phyloP scores from a whole-genome alignment of 1,140 invertebrate species.

The Heliothis subflexa region DNA sequence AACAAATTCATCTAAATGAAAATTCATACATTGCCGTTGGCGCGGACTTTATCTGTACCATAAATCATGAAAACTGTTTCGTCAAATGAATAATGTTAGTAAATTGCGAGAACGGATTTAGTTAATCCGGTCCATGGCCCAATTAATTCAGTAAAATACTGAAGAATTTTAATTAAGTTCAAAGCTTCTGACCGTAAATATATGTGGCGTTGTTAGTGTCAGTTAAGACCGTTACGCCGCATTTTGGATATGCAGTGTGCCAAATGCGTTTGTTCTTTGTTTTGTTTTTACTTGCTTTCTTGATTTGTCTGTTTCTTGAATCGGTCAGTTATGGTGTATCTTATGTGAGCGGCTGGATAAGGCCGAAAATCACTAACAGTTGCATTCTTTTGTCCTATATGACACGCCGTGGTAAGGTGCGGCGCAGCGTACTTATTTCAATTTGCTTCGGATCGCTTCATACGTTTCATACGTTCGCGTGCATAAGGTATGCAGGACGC shows the following conservation, averaged over 20 bases:
- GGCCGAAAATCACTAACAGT: no score
- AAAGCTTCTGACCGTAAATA: constrained; percentile 28
- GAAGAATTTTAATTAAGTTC: constrained; percentile 46
- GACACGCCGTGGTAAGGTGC: no score
- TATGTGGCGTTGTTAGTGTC: constrained; percentile 20
- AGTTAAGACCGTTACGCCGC: constrained; percentile 25
- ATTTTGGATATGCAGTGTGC: constrained; percentile 26
- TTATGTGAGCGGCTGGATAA: no score
- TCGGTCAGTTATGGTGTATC: no score
- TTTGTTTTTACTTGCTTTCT: not conserved
- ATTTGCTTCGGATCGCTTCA: no score
- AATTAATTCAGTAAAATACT: constrained; percentile 37
- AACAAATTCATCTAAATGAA: not conserved
- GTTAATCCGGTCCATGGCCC: constrained; percentile 23
- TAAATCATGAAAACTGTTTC: constrained; percentile 5
- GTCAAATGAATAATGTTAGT: constrained; percentile 25
- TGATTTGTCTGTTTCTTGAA: no score
- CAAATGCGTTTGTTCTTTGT: constrained; percentile 14
- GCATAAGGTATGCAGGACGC: no score
- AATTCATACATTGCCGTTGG: not conserved
- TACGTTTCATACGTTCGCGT: no score
- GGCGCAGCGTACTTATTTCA: no score
- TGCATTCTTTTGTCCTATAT: no score
- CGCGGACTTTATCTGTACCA: not conserved
- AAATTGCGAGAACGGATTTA: constrained; percentile 13